A percentile compares a stretch with the other conserved stretches of the same genome.
Conservation (phyloP, 2,888 invertebrate species). For the Drosophila stalkeri region DNA sequence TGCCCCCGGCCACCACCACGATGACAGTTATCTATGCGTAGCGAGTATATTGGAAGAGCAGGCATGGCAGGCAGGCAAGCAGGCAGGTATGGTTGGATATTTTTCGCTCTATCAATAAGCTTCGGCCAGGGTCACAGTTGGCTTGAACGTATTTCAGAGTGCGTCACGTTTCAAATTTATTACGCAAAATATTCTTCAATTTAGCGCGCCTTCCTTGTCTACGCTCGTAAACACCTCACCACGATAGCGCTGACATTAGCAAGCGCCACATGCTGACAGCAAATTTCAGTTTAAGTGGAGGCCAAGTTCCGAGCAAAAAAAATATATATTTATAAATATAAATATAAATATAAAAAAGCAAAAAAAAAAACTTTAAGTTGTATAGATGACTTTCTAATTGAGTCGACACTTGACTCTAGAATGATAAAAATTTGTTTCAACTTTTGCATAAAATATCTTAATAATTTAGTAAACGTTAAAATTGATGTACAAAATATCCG, state of each 20-base stretch:
- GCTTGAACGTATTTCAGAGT: slow-evolving; percentile 46
- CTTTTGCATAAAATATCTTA: not conserved
- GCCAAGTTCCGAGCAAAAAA: slow-evolving; percentile 10
- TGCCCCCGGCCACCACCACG: slow-evolving; percentile 11
- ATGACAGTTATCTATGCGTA: slow-evolving; percentile 62
- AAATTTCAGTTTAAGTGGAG: slow-evolving; percentile 38
- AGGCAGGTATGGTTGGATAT: slow-evolving; percentile 32
- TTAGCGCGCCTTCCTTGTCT: slow-evolving; percentile 57
- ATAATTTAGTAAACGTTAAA: not conserved
- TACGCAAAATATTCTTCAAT: slow-evolving; percentile 75
- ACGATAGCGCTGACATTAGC: slow-evolving; percentile 39
- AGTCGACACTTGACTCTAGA: slow-evolving; percentile 11
- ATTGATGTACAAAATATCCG: not conserved
- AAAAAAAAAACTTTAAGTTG: slow-evolving; percentile 16
- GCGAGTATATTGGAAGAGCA: slow-evolving; percentile 16
- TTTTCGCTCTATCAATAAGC: slow-evolving; percentile 71
- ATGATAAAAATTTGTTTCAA: slow-evolving; percentile 2
- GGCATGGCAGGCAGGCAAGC: slow-evolving; percentile 4
- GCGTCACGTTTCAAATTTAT: slow-evolving; percentile 80
- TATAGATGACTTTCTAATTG: slow-evolving; percentile 36
- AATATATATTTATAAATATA: too few species aligned
- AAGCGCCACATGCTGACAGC: slow-evolving; percentile 55
- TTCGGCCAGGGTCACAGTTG: slow-evolving; percentile 55
- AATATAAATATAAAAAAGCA: too few species aligned
- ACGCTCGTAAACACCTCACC: slow-evolving; percentile 43